A percentile compares a stretch with the other conserved stretches of the same genome.
phyloP scores from a whole-genome alignment of 2,113 vertebrate genomes.

The Oncorhynchus tshawytscha region DNA sequence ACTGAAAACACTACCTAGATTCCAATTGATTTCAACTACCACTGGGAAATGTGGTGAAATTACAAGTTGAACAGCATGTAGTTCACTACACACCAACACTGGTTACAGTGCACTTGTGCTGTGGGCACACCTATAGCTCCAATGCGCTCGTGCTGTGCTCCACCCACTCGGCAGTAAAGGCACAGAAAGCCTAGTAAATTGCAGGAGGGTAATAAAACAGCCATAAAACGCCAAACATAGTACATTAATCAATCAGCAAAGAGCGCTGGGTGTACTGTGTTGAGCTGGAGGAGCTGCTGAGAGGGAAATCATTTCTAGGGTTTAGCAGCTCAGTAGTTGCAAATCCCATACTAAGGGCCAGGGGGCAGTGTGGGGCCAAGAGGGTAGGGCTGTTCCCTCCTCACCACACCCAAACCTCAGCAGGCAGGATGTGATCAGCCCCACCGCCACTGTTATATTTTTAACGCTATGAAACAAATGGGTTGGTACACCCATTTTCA shows the following conservation, averaged over 20 bases:
- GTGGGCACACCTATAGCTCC: not conserved
- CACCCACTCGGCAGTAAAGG: conserved; percentile 57
- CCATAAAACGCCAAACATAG: conserved; percentile 75
- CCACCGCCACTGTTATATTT: not conserved
- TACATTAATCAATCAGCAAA: conserved; percentile 76
- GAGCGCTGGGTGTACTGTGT: conserved; percentile 74
- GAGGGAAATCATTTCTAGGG: conserved; percentile 64
- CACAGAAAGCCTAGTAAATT: conserved; percentile 75
- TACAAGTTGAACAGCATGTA: too few species aligned
- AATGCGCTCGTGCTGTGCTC: conserved; percentile 58
- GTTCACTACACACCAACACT: too few species aligned
- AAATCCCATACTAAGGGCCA: conserved; percentile 48
- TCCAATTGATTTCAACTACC: too few species aligned
- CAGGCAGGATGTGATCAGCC: not conserved
- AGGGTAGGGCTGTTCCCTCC: not conserved
- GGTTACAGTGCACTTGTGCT: too few species aligned
- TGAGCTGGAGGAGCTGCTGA: conserved; percentile 62
- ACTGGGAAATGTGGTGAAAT: too few species aligned
- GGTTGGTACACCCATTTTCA: too few species aligned
- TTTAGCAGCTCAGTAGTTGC: conserved; percentile 64
- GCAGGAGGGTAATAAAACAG: conserved; percentile 71
- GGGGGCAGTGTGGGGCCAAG: conserved; percentile 64
- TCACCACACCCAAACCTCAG: not conserved
- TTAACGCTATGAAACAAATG: not conserved
- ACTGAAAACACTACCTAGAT: too few species aligned